phyloP scores from a whole-genome alignment of 1,140 invertebrate species.

The Meloidogyne floridensis region DNA sequence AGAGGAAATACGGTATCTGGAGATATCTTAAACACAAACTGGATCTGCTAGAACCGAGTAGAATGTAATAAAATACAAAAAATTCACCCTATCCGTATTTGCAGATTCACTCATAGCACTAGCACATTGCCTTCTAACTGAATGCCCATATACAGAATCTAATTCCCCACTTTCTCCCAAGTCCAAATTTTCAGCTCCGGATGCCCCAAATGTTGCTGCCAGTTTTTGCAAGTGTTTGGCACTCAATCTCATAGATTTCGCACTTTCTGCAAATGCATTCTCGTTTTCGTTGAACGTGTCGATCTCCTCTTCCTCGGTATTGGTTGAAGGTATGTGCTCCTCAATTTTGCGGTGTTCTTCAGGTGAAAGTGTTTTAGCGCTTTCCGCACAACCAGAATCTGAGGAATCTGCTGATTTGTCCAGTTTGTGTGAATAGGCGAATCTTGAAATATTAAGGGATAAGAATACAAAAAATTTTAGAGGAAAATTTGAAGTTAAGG shows the following conservation, averaged over 20 bases:
- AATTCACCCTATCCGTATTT: neutral
- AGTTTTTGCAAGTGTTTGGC: slow-evolving; percentile 1
- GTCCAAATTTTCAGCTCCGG: no score
- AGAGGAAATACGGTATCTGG: no score
- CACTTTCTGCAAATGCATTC: neutral
- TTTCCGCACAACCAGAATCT: neutral
- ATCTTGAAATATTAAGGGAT: neutral
- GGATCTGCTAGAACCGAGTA: no score
- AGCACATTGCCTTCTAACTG: neutral
- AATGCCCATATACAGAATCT: neutral
- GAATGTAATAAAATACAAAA: no score
- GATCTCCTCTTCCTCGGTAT: neutral
- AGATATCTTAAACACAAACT: no score
- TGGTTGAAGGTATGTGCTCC: neutral
- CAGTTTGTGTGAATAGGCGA: neutral
- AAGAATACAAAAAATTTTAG: no score
- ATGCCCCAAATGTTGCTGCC: neutral
- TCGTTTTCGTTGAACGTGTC: neutral
- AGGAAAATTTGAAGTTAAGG: no score
- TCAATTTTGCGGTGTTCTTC: neutral
- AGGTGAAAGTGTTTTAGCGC: neutral
- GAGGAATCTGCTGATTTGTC: neutral
- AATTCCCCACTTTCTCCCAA: neutral
- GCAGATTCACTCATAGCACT: slow-evolving; percentile 3
- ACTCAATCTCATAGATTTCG: slow-evolving; percentile 1